These are phyloP conservation scores for Eumacrocentrus americanus DNA, from an alignment of 2,888 invertebrate genomes.

Conservation along the genomic window DNA sequence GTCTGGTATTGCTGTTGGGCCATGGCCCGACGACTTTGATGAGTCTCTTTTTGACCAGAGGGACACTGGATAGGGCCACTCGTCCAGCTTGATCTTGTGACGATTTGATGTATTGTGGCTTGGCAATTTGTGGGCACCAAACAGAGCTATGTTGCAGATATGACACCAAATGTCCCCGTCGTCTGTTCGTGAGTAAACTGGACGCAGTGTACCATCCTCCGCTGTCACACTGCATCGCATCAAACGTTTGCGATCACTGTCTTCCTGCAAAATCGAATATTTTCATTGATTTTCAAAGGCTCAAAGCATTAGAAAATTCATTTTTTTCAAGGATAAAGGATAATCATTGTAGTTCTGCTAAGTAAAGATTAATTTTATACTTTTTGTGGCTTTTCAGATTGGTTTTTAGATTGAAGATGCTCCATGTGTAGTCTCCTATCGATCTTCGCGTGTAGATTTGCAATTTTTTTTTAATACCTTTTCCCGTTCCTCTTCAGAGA, in stretches of 20 bases:
- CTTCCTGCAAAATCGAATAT: constrained; percentile 49
- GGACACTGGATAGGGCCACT: constrained; percentile 58
- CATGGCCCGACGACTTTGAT: constrained; percentile 36
- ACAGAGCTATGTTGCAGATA: constrained; percentile 58
- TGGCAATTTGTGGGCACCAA: constrained; percentile 57
- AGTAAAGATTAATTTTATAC: too few relatives aligned
- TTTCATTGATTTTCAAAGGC: background rate
- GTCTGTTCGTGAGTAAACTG: constrained; percentile 58
- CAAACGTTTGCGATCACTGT: constrained; percentile 57
- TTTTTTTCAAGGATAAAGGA: too few relatives aligned
- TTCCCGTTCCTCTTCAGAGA: constrained; percentile 58
- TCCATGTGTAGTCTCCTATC: background rate
- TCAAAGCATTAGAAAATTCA: background rate
- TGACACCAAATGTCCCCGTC: constrained; percentile 61
- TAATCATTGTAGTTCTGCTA: too few relatives aligned
- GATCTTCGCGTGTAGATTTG: constrained; percentile 29
- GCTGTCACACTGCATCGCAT: constrained; percentile 60
- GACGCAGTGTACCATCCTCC: constrained; percentile 58
- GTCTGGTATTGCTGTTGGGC: constrained; percentile 34
- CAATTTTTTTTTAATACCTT: constrained; percentile 45
- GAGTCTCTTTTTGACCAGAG: constrained; percentile 55
- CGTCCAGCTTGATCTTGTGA: constrained; percentile 59
- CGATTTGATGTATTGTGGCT: constrained; percentile 59
- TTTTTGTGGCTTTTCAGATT: too few relatives aligned
- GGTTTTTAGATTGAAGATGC: background rate